Base-by-base conservation (phyloP, 2,797 vertebrate species). In the Smutsia temminckii region DNA sequence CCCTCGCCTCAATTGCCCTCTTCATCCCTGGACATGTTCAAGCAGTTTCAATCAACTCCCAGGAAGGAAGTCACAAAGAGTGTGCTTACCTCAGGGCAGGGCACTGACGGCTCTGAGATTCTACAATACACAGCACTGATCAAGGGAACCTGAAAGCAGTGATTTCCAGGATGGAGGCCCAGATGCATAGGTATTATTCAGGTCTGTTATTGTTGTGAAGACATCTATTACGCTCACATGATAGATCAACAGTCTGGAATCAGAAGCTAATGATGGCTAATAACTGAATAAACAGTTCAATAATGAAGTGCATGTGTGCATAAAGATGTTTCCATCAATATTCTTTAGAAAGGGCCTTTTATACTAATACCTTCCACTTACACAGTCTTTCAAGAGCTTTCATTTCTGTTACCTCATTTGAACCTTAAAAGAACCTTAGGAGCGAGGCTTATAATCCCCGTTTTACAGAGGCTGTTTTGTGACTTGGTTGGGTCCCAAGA, bases 221-320 rank as follows among this genome's bases (percentile, higher is more conserved):
- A 77, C 25, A 66, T 68, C 51, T 63, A 8, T 59, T 95, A 37
- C 37, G 14, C 34, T 92, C 34, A 74, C 25, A 32, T 21, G 18
- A 63, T 71, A 94, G 46, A 89, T 37, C 49, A 72, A 93, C 69
- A 77, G 64, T 68, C 75, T 77, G 13, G 68, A 95, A 91, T 91
- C 87, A 91, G 74, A 46, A 91, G 72, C n/a, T 75, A 91, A 93
- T 64, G 75, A 75, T 49, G 89, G 93, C 78, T 63, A 78, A 80
- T 86, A 97, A 80, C 64, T 72, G 68, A 92, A 93, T 69, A 95
- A 97, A 86, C 69, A 49, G 42, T 57, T 96, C 64, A 64, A 78
- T 95, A 97, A 77, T 42, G 93, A 93, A 81, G 83, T 10, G 1
- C 1, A 29, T 55, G 37, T 79, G 61, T 85, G 46, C 79, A 85